Evolutionary conservation across 2,888 invertebrate genomes (phyloP).

Genomic region (Lamellibrachia columna): DNA sequence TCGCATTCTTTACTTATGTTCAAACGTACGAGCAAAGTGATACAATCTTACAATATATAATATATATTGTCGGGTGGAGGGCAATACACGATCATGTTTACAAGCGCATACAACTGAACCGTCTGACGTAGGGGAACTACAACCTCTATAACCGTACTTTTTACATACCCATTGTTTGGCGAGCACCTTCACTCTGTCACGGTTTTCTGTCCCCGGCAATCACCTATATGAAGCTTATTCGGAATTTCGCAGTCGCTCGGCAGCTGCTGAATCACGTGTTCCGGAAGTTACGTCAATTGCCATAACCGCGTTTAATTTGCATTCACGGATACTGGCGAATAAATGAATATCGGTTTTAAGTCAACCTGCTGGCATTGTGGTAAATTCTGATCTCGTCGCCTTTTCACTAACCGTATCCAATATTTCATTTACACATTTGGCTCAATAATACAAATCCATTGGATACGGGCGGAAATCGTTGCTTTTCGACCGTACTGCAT

Average conservation of each 20-base stretch:
- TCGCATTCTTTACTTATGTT: neutral
- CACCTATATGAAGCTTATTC: neutral
- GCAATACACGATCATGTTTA: neutral
- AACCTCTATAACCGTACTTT: neutral
- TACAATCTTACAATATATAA: neutral
- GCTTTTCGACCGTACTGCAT: neutral
- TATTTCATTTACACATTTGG: slow-evolving; percentile 8
- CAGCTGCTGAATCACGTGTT: neutral
- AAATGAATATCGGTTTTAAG: neutral
- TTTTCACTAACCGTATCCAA: neutral
- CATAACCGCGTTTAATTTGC: neutral
- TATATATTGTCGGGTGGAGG: neutral
- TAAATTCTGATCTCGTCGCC: neutral
- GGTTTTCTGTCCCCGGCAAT: neutral
- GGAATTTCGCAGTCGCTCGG: neutral
- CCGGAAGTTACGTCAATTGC: neutral
- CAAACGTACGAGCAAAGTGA: neutral
- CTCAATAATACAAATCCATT: neutral
- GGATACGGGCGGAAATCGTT: neutral
- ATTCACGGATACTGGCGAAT: neutral
- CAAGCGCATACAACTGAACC: neutral
- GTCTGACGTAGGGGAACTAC: neutral
- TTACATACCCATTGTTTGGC: slow-evolving; percentile 11
- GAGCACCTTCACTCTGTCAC: neutral
- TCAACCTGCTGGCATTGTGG: neutral